Evolutionary conservation across 1,140 invertebrate species (phyloP).

Genomic region (Lineus longissimus): DNA sequence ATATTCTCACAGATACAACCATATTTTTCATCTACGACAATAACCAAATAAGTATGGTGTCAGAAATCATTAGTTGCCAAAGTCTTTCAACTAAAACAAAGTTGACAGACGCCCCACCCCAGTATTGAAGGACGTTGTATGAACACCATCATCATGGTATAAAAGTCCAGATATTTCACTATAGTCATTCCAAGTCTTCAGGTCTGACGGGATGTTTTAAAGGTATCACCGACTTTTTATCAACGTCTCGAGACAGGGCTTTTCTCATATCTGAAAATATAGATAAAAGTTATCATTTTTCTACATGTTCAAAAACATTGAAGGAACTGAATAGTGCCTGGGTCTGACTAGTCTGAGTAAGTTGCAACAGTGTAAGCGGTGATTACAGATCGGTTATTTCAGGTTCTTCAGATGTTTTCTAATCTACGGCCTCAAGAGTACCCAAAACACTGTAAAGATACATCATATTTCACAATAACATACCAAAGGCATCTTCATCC

Average conservation of each 20-base stretch:
- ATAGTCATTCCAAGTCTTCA: conserved; percentile 80
- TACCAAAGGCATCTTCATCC: conserved; percentile 98
- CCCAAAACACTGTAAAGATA: not conserved
- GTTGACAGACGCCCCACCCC: too few species aligned
- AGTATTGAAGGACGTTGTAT: too few species aligned
- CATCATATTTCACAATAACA: conserved; percentile 32
- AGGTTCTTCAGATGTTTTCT: not conserved
- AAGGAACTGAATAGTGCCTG: conserved; percentile 4
- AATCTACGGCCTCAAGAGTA: not conserved
- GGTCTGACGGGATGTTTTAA: conserved; percentile 88
- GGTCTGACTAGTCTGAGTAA: not conserved
- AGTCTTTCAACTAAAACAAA: too few species aligned
- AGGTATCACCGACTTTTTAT: conserved; percentile 91
- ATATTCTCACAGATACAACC: too few species aligned
- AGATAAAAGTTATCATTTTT: too few species aligned
- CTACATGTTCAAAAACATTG: conserved; percentile 14
- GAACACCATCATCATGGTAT: too few species aligned
- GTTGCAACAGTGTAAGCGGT: not conserved
- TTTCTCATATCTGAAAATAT: conserved; percentile 92
- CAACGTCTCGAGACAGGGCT: conserved; percentile 85
- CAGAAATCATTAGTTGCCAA: too few species aligned
- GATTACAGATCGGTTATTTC: not conserved
- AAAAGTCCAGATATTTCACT: conserved; percentile 6
- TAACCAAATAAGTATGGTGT: too few species aligned
- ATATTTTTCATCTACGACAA: too few species aligned